A percentile compares a stretch with the other conserved stretches of the same genome.
phyloP scores from a whole-genome alignment of 1,140 invertebrate species.

The Drosophila dunni region DNA sequence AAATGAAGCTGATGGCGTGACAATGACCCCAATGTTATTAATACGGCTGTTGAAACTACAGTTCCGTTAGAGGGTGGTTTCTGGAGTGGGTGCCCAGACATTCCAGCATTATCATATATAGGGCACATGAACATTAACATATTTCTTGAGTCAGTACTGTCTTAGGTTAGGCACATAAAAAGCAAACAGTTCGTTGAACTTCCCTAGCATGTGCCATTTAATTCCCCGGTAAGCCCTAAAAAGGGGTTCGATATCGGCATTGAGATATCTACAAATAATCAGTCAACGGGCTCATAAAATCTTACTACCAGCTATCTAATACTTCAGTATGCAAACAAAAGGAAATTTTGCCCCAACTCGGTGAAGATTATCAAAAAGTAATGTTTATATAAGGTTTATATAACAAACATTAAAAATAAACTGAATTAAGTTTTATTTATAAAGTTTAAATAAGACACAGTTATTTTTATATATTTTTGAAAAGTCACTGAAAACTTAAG shows the following conservation, averaged over 20 bases:
- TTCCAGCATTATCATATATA: conserved; percentile 59
- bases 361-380: neutral
- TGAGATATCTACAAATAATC: conserved; percentile 21
- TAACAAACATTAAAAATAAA: neutral
- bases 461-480: no score
- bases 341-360: neutral
- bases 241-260: conserved; percentile 26
- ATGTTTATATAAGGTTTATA: neutral
- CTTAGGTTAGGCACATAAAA: conserved; percentile 62
- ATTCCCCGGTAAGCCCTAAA: conserved; percentile 45
- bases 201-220: conserved; percentile 72
- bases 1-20: conserved; percentile 71
- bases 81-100: neutral
- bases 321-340: conserved; percentile 11
- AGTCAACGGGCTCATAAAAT: conserved; percentile 2
- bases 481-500: no score
- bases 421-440: neutral
- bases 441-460: neutral
- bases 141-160: conserved; percentile 63
- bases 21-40: conserved; percentile 82
- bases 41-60: conserved; percentile 69
- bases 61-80: conserved; percentile 60
- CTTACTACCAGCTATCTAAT: neutral
- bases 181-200: conserved; percentile 78
- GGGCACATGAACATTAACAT: conserved; percentile 26